Conservation (phyloP, 2,888 invertebrate genomes). For the Cataglyphis albicans region DNA sequence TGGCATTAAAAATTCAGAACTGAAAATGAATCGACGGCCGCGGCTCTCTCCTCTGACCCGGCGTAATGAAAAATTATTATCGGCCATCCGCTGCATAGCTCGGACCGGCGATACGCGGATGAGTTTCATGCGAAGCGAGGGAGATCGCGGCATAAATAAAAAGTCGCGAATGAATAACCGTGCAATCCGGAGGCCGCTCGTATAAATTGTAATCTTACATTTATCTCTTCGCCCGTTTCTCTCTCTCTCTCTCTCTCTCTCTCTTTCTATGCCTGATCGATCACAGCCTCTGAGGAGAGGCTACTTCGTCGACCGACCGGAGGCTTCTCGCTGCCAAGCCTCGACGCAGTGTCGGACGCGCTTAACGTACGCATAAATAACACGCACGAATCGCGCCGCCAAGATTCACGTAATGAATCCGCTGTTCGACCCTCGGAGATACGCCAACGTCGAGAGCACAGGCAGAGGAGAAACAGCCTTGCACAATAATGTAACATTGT, state of each 20-base stretch:
- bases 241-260: neutral
- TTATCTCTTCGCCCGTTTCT: neutral
- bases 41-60: slow-evolving; percentile 50
- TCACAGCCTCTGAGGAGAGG: neutral
- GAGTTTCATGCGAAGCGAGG: slow-evolving; percentile 11
- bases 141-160: slow-evolving; percentile 59
- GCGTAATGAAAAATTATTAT: slow-evolving; percentile 74
- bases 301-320: slow-evolving; percentile 16
- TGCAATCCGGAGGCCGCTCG: slow-evolving; percentile 26
- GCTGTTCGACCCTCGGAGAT: slow-evolving; percentile 57
- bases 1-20: neutral
- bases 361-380: slow-evolving; percentile 68
- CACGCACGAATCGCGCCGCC: slow-evolving; percentile 58
- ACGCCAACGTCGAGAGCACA: neutral
- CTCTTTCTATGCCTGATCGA: slow-evolving; percentile 18
- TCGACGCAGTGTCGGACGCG: neutral
- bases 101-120: slow-evolving; percentile 34
- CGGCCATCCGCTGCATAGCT: slow-evolving; percentile 53
- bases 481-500: slow-evolving; percentile 37
- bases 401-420: slow-evolving; percentile 60
- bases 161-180: slow-evolving; percentile 59
- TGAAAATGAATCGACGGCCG: neutral
- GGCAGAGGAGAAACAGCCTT: slow-evolving; percentile 20
- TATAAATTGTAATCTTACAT: slow-evolving; percentile 70
- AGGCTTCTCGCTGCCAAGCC: slow-evolving; percentile 15